phyloP scores from a whole-genome alignment of 2,113 vertebrate genomes.

The Chionis minor region DNA sequence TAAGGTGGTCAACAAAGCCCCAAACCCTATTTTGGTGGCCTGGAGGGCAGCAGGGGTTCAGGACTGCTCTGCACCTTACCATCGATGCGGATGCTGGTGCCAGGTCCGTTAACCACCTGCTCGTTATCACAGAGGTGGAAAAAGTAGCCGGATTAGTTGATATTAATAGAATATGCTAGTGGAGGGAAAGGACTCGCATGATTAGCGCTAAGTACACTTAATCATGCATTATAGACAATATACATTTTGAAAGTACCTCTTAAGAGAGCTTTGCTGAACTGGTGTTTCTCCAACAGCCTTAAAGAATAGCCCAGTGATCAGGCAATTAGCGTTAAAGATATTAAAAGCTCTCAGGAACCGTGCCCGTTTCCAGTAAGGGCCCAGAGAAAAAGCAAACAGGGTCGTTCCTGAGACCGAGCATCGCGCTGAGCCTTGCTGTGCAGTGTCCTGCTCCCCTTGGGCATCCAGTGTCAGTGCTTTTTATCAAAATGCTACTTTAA shows the following conservation, averaged over 20 bases:
- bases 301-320: not conserved
- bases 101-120: not conserved
- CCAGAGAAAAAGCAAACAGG: not conserved
- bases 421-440: not conserved
- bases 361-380: not conserved
- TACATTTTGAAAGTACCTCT: not conserved
- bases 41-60: rapidly evolving
- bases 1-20: not conserved
- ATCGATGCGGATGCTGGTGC: not conserved
- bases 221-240: not conserved
- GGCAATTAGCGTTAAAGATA: not conserved
- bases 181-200: not conserved
- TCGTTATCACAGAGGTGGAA: not conserved
- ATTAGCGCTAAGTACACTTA: constrained; percentile 40
- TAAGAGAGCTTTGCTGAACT: constrained; percentile 18
- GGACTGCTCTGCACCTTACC: not conserved
- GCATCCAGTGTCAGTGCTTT: not conserved
- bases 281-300: constrained; percentile 36
- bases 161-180: constrained; percentile 12
- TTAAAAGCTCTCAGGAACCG: not conserved
- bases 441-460: not conserved
- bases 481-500: not conserved
- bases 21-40: not conserved
- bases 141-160: not conserved
- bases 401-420: not conserved